These are phyloP conservation scores for Campoletis sonorensis DNA, from an alignment of 1,140 invertebrate species.

Conservation along the genomic window DNA sequence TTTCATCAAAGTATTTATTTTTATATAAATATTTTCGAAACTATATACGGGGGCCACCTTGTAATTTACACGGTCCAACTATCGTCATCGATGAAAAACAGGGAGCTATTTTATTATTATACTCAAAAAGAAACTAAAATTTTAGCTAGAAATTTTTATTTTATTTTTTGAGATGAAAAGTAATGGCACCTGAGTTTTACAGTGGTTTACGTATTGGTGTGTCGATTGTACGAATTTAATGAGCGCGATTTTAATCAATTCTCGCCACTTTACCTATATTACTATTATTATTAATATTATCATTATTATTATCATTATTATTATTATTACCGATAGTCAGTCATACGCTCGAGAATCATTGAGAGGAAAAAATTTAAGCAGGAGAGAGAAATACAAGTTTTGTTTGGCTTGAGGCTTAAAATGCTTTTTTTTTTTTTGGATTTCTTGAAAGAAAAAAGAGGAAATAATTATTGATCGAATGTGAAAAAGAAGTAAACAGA, in stretches of 20 bases:
- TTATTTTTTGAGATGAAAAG: not conserved
- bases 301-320: not conserved
- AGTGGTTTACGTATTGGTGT: conserved; percentile 31
- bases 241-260: not conserved
- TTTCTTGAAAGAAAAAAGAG: no score
- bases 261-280: not conserved
- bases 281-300: not conserved
- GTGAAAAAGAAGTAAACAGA: no score
- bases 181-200: conserved; percentile 25
- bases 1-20: conserved; percentile 76
- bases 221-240: not conserved
- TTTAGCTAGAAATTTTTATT: not conserved
- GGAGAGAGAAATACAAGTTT: conserved; percentile 58
- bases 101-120: not conserved
- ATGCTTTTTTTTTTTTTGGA: conserved; percentile 62
- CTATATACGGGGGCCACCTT: conserved; percentile 51
- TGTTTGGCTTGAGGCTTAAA: conserved; percentile 68
- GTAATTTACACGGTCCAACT: conserved; percentile 19
- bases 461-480: no score
- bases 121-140: not conserved
- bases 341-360: conserved; percentile 34
- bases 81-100: not conserved
- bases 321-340: not conserved
- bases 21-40: conserved; percentile 72
- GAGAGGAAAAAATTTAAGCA: conserved; percentile 44